Percentiles rank a stretch among this genome's conserved stretches.
These are phyloP conservation scores for Etheostoma nigrum DNA, from an alignment of 2,797 vertebrate species.

Conservation along the genomic window DNA sequence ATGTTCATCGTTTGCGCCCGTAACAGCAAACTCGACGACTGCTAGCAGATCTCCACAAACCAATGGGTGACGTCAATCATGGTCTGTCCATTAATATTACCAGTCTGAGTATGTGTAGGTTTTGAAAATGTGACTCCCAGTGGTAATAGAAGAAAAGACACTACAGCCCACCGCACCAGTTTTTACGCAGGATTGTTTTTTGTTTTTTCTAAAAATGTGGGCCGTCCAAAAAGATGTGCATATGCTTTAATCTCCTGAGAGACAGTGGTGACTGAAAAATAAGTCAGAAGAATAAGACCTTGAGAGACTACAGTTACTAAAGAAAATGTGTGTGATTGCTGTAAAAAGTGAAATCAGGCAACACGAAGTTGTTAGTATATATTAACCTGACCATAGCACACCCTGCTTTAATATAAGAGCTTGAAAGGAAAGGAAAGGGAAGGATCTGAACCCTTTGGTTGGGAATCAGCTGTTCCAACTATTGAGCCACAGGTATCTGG, in stretches of 20 bases:
- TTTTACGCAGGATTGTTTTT: neutral
- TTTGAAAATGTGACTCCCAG: neutral
- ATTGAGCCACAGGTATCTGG: neutral
- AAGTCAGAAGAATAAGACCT: neutral
- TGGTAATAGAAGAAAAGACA: neutral
- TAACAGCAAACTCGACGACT: no score
- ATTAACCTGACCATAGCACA: neutral
- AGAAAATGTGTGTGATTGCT: neutral
- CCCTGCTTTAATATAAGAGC: no score
- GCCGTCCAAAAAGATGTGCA: no score
- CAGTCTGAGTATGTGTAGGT: neutral
- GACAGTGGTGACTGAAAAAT: neutral
- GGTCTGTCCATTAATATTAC: no score
- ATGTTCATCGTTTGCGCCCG: no score
- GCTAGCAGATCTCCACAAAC: no score
- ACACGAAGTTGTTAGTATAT: neutral
- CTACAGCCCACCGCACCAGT: neutral
- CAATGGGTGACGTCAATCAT: no score
- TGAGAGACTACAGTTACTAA: neutral
- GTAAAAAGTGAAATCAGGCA: neutral
- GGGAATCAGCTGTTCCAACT: neutral
- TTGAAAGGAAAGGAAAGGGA: neutral
- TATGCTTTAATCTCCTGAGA: no score
- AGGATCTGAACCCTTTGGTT: neutral
- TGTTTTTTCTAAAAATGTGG: neutral